Evolutionary conservation across 2,113 vertebrate genomes (phyloP).

Genomic region (Calyptomena viridis): DNA sequence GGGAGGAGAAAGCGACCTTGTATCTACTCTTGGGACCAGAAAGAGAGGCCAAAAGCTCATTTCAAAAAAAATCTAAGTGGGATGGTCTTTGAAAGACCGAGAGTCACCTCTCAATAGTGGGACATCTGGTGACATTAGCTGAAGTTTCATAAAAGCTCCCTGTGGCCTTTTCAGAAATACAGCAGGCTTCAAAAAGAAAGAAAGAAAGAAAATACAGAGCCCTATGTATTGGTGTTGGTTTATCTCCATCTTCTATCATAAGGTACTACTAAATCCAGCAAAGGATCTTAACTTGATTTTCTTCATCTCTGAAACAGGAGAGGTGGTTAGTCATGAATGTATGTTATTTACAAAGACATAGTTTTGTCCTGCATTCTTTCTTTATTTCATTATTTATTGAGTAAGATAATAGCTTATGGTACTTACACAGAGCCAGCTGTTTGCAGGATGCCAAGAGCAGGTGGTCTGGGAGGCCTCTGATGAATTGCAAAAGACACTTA

Average conservation of each 20-base stretch:
- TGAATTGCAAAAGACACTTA: constrained; percentile 84
- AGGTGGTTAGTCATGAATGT: neutral
- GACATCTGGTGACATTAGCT: constrained; percentile 66
- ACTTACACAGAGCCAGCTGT: constrained; percentile 79
- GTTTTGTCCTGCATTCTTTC: constrained; percentile 52
- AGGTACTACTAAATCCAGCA: neutral
- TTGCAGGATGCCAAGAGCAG: constrained; percentile 80
- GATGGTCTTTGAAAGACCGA: constrained; percentile 31
- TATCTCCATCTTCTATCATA: neutral
- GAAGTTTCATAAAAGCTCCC: constrained; percentile 39
- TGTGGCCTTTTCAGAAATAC: constrained; percentile 35
- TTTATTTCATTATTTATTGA: constrained; percentile 82
- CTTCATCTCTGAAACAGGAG: neutral
- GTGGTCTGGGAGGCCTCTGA: constrained; percentile 81
- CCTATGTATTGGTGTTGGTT: neutral
- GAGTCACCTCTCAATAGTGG: constrained; percentile 48
- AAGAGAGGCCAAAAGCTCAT: neutral
- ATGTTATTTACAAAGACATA: constrained; percentile 7
- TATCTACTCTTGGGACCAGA: neutral
- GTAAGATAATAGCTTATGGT: constrained; percentile 80
- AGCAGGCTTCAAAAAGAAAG: constrained; percentile 19
- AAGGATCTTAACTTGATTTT: neutral
- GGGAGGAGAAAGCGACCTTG: neutral
- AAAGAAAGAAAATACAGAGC: neutral
- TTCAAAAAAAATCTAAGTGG: neutral